phyloP scores from a whole-genome alignment of 2,113 vertebrate genomes.

The Nymphicus hollandicus region DNA sequence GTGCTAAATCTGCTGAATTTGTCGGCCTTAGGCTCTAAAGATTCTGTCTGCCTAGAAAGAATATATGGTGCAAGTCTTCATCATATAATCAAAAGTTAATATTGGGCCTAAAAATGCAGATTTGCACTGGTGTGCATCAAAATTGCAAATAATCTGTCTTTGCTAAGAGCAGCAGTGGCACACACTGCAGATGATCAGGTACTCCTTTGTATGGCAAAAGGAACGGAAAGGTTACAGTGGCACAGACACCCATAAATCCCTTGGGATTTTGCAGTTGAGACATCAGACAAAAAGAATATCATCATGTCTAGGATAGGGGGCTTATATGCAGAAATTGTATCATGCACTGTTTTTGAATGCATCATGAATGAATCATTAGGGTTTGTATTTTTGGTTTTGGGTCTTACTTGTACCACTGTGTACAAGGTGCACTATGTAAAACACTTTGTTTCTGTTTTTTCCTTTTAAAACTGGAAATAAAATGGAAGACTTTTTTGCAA shows the following conservation, averaged over 20 bases:
- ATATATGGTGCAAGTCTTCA: rapidly evolving
- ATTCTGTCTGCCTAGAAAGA: neutral
- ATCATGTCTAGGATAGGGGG: neutral
- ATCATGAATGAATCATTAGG: neutral
- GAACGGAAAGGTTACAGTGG: neutral
- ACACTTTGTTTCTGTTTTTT: neutral
- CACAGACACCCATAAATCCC: rapidly evolving
- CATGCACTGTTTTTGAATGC: neutral
- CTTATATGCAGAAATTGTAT: neutral
- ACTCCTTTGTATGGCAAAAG: neutral
- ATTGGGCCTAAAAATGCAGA: neutral
- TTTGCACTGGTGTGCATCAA: neutral
- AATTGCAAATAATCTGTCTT: neutral
- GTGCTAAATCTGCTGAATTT: neutral
- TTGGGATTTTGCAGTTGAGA: neutral
- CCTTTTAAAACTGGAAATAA: neutral
- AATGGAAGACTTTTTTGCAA: neutral
- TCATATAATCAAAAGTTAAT: neutral
- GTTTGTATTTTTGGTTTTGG: neutral
- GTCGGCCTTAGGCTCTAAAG: neutral
- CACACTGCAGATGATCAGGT: neutral
- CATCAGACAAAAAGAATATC: neutral
- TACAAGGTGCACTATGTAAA: neutral
- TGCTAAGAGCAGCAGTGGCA: neutral
- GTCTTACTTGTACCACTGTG: neutral